Conservation (phyloP, 2,797 vertebrate genomes). For the Anguilla megastoma region DNA sequence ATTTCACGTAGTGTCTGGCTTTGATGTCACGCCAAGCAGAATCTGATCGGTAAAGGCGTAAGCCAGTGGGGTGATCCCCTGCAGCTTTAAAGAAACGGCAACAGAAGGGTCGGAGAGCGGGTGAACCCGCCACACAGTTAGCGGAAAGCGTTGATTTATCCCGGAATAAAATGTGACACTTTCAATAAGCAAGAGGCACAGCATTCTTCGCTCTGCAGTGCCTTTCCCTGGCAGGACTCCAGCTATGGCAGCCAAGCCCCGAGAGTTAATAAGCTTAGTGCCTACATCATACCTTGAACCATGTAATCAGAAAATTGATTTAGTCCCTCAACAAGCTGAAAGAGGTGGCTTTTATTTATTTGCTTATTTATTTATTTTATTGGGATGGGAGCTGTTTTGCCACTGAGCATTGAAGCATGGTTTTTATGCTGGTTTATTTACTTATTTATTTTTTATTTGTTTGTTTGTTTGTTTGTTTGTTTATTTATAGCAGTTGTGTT, state of each 20-base stretch:
- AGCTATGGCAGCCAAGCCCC: constrained; percentile 39
- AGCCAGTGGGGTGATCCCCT: neutral
- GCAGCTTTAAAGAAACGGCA: constrained; percentile 23
- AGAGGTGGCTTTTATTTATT: constrained; percentile 37
- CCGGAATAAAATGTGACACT: constrained; percentile 47
- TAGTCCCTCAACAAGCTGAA: constrained; percentile 38
- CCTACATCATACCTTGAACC: constrained; percentile 40
- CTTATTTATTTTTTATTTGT: neutral
- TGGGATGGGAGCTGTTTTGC: neutral
- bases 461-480: neutral
- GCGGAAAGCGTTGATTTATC: constrained; percentile 42
- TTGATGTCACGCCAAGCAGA: neutral
- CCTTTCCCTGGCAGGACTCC: constrained; percentile 42
- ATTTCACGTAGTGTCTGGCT: constrained; percentile 27
- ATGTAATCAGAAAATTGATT: constrained; percentile 51
- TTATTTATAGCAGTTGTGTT: neutral
- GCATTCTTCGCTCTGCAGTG: constrained; percentile 32
- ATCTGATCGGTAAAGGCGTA: constrained; percentile 25
- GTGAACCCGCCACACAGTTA: constrained; percentile 31
- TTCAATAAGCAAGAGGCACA: constrained; percentile 34
- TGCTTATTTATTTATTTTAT: constrained; percentile 21
- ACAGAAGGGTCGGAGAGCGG: constrained; percentile 37
- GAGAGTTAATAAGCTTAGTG: constrained; percentile 48
- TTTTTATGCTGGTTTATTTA: neutral
- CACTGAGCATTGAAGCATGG: neutral